Evolutionary conservation across 2,797 vertebrate genomes (phyloP).

Genomic region (Natrix natrix): DNA sequence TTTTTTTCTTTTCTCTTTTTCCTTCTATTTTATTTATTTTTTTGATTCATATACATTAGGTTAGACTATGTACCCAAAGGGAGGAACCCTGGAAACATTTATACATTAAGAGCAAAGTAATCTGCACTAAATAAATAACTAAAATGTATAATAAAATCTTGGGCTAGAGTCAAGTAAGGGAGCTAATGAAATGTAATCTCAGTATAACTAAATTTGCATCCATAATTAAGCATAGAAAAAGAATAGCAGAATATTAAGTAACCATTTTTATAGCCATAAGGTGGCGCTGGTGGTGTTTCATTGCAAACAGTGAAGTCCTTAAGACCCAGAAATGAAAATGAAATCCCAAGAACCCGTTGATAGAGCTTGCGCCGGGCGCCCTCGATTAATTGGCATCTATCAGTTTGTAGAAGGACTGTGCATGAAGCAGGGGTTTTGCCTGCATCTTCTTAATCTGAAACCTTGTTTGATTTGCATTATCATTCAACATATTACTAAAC

Average conservation of each 20-base stretch:
- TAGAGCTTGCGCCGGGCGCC: neutral
- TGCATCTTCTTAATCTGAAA: neutral
- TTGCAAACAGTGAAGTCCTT: neutral
- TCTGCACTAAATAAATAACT: neutral
- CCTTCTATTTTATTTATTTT: neutral
- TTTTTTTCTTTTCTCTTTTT: neutral
- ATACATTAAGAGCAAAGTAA: neutral
- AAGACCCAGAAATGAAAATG: neutral
- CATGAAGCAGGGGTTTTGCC: neutral
- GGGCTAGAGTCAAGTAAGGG: neutral
- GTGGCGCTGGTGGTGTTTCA: conserved; percentile 48
- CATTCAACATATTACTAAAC: neutral
- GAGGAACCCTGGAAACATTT: neutral
- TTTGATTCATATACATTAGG: neutral
- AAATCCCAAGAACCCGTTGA: neutral
- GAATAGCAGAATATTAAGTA: neutral
- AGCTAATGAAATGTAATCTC: neutral
- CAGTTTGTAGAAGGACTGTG: conserved; percentile 5
- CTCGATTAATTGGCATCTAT: conserved; percentile 12
- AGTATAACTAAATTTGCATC: neutral
- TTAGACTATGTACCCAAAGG: neutral
- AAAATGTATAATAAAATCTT: neutral
- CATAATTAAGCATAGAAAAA: neutral
- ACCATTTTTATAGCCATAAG: conserved; percentile 35
- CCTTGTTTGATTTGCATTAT: neutral